These are phyloP conservation scores for Anguilla japonica DNA, from an alignment of 2,113 vertebrate species.

Conservation along the genomic window DNA sequence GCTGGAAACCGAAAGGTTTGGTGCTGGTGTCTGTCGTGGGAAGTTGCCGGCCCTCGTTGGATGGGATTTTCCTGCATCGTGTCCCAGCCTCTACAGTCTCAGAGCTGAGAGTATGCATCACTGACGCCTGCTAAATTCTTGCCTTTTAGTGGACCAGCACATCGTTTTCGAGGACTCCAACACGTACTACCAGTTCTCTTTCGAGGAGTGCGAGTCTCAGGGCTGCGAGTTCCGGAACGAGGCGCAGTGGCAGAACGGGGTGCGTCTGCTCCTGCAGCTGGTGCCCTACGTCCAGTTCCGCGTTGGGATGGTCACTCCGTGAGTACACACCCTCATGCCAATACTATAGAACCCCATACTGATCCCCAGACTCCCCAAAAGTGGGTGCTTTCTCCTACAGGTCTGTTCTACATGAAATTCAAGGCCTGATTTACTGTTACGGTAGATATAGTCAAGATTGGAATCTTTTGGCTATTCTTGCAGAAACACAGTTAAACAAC, in stretches of 20 bases:
- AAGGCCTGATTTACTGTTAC: background rate
- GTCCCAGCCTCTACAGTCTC: background rate
- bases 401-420: background rate
- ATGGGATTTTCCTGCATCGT: too few species aligned
- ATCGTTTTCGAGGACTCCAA: constrained; percentile 89
- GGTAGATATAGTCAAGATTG: background rate
- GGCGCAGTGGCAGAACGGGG: constrained; percentile 88
- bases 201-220: constrained; percentile 86
- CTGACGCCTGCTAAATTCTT: background rate
- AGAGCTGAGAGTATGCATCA: background rate
- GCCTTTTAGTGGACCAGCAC: constrained; percentile 84
- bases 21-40: background rate
- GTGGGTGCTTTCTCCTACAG: background rate
- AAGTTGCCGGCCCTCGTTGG: too few species aligned
- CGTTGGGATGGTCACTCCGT: constrained; percentile 80
- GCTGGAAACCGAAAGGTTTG: background rate
- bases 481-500: background rate
- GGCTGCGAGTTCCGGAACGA: constrained; percentile 91
- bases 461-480: background rate
- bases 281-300: constrained; percentile 82
- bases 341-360: background rate
- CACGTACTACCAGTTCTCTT: constrained; percentile 94
- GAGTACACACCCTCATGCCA: constrained; percentile 61
- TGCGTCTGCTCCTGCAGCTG: constrained; percentile 85
- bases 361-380: background rate